phyloP scores from a whole-genome alignment of 2,113 vertebrate species.

The Nycticryphes semicollaris region DNA sequence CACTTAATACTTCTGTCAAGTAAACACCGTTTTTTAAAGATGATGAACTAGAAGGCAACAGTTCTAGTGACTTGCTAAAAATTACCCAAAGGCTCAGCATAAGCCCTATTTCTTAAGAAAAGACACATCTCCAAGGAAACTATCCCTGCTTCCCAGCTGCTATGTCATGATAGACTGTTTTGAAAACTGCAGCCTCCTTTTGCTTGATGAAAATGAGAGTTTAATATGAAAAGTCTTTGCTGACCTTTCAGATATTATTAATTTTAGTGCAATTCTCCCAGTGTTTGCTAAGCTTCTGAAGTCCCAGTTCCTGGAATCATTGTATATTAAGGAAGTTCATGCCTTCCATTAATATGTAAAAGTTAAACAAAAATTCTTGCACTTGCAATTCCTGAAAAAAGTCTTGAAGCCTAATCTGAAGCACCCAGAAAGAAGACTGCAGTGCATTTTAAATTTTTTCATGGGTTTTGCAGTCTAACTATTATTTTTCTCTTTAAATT shows the following conservation, averaged over 20 bases:
- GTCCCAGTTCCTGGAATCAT: not conserved
- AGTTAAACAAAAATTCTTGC: not conserved
- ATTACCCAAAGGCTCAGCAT: not conserved
- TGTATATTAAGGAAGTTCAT: not conserved
- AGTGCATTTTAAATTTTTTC: not conserved
- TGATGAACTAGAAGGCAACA: not conserved
- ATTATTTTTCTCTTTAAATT: accelerated
- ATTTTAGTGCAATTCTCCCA: not conserved
- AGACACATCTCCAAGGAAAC: not conserved
- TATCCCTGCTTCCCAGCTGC: not conserved
- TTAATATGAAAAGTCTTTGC: not conserved
- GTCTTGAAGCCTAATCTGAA: not conserved
- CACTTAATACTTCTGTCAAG: not conserved
- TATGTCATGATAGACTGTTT: not conserved
- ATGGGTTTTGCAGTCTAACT: not conserved
- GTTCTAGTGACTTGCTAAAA: not conserved
- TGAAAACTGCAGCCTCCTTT: not conserved
- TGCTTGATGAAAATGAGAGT: not conserved
- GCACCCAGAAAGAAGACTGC: not conserved
- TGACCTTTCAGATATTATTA: not conserved
- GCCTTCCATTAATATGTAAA: not conserved
- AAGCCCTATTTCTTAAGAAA: not conserved
- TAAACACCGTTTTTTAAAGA: not conserved
- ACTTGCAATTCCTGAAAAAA: not conserved
- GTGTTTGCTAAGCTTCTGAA: not conserved